phyloP scores from a whole-genome alignment of 2,113 vertebrate species.

The Sylvicapra grimmia region DNA sequence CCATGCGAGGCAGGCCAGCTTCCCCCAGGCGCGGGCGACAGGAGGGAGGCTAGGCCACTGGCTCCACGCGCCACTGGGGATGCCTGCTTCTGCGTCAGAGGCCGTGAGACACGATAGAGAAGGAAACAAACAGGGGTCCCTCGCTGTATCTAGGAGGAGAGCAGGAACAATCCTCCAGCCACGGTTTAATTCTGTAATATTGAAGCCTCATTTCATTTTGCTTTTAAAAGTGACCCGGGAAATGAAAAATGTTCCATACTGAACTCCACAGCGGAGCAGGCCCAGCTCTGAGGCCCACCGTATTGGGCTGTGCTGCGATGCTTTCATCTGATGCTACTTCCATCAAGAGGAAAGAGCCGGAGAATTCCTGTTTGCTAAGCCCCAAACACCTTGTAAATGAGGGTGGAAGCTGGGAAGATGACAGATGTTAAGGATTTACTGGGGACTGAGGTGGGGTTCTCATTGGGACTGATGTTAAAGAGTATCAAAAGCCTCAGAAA shows the following conservation, averaged over 20 bases:
- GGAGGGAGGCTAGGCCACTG: not conserved
- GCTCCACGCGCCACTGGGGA: not conserved
- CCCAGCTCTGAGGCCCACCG: not conserved
- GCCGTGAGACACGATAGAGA: slow-evolving; percentile 13
- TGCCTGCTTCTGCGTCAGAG: not conserved
- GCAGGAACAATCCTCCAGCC: not conserved
- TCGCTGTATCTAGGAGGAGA: not conserved
- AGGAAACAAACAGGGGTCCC: not conserved
- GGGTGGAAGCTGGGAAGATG: not conserved
- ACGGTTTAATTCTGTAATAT: not conserved
- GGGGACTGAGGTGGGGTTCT: not conserved
- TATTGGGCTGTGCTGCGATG: not conserved
- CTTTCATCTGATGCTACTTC: not conserved
- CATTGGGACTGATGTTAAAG: not conserved
- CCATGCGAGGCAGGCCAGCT: not conserved
- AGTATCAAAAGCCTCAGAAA: not conserved
- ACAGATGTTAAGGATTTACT: not conserved
- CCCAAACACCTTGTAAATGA: not conserved
- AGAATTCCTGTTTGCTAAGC: not conserved
- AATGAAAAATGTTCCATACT: not conserved
- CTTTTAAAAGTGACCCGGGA: slow-evolving; percentile 33
- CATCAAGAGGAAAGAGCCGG: not conserved
- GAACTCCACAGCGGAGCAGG: not conserved
- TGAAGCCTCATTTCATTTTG: slow-evolving; percentile 22
- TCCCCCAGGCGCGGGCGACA: not conserved